phyloP scores from a whole-genome alignment of 2,113 vertebrate genomes.

The Eublepharis macularius region DNA sequence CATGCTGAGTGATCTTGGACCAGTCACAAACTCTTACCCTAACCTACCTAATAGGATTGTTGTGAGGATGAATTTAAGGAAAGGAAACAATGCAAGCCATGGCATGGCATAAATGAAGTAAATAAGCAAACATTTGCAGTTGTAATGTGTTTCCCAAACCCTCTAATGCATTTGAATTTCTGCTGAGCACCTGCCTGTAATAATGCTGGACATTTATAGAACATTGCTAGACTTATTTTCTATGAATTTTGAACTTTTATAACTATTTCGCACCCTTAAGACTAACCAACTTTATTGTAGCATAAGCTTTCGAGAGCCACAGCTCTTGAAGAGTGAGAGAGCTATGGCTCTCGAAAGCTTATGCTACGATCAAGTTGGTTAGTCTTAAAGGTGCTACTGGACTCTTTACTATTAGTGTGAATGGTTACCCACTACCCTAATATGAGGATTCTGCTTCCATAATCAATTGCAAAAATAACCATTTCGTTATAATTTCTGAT shows the following conservation, averaged over 20 bases:
- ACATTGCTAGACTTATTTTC: neutral
- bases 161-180: neutral
- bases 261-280: constrained; percentile 12
- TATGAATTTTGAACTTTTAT: neutral
- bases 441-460: neutral
- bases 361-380: no score
- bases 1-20: no score
- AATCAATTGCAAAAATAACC: neutral
- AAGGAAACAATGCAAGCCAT: no score
- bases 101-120: no score
- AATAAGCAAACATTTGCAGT: neutral
- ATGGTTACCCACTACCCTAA: neutral
- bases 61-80: no score
- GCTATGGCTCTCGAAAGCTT: no score
- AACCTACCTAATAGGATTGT: no score
- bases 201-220: neutral
- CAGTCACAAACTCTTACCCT: no score
- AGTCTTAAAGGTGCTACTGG: no score
- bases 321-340: no score
- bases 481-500: neutral
- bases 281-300: no score
- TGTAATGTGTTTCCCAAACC: neutral
- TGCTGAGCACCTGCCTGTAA: constrained; percentile 12
- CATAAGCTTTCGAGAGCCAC: no score
- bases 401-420: neutral